Base-by-base conservation (phyloP, 2,113 vertebrate genomes). In the Rhinolophus ferrumequinum region DNA sequence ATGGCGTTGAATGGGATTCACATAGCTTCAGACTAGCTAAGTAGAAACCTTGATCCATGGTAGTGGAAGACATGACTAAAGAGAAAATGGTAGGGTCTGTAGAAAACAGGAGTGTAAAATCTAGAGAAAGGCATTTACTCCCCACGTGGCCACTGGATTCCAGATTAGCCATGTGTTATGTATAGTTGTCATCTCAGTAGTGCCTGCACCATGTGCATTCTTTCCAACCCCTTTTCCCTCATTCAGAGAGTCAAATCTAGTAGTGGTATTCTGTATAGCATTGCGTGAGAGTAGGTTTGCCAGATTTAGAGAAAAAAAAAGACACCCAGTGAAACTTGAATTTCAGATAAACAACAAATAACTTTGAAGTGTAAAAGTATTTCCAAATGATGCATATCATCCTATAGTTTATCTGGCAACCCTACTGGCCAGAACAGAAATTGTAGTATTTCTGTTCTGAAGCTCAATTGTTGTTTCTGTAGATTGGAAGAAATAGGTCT, bases 401-500 rank as follows among this genome's bases (percentile, higher is more conserved):
- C 54, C 35, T 38, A 0, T 58, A 62, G 91, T 97, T 86, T 93
- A 76, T 76, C 66, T 69, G 77, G 6, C 14, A 80, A 70, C 5
- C 41, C 19, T 83, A 2, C 3, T 16, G 44, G 22, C 58, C 41
- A 77, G 30, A 67, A 87, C 2, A 64, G 58, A 30, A 62, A 24
- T 75, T 92, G 14, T 22, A 18, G 24, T 38, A 60, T 93, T 88
- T 80, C 35, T 67, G 18, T 1, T 52, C 85, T 90, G 38, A 62
- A 81, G 16, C 26, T 92, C 47, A 94, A 35, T 72, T 60, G 7
- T 18, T 81, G 50, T 6, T 82, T 47, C 24, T 41, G 6, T 86
- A n/a, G 81, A 81, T 80, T 5, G 3, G 89, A 70, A 96, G 84
- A 96, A 90, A 76, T 83, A 56, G 47, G 47, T 87, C 56, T 50